Evolutionary conservation across 2,797 vertebrate species (phyloP).

Genomic region (Cheirogaleus major): DNA sequence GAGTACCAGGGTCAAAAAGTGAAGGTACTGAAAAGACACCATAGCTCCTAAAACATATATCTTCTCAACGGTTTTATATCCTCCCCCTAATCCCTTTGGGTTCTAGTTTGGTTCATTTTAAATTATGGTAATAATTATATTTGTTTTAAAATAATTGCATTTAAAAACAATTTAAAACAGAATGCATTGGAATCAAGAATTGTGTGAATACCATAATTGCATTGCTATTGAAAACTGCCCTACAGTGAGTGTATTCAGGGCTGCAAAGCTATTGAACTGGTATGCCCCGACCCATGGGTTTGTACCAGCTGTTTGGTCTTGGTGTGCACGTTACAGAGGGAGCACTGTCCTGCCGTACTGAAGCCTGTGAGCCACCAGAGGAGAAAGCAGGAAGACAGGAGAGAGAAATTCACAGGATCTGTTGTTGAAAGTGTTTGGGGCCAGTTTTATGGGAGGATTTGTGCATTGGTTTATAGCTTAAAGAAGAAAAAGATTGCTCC

Average conservation of each 20-base stretch:
- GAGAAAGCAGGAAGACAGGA: background rate
- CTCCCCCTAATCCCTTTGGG: background rate
- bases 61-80: background rate
- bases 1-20: background rate
- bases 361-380: background rate
- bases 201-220: background rate
- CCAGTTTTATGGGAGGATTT: background rate
- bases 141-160: background rate
- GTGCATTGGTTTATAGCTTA: background rate
- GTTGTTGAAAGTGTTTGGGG: background rate
- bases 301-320: background rate
- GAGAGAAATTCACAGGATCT: background rate
- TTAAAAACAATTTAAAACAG: slow-evolving; percentile 1
- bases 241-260: background rate
- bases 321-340: background rate
- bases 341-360: background rate
- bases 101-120: background rate
- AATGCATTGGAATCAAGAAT: background rate
- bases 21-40: background rate
- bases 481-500: background rate
- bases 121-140: background rate
- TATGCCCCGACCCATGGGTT: background rate
- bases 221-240: background rate
- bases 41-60: background rate
- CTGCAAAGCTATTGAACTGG: background rate